Evolutionary conservation across 2,888 invertebrate species (phyloP), one percentile per base, ranked within the genome.

Genomic region (Thecocarcelia acutangulata): DNA sequence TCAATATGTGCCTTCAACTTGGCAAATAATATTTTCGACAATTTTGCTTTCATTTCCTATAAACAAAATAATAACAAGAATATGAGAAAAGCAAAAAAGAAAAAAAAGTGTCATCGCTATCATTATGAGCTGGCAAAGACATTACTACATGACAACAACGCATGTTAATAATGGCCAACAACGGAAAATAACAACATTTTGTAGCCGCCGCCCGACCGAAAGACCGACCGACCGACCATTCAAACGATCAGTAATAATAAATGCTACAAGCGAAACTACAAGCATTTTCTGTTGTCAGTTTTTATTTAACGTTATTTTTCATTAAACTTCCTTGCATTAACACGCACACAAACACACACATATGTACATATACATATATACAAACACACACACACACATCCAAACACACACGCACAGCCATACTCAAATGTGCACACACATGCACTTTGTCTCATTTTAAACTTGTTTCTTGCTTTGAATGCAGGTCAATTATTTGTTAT

Each of bases 81-180:
- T 37, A 9, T 21, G 9, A 19, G 37, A 58, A 56, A 44, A 11
- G 13, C 13, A 52, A 42, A 52, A 28, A 28, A 54, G 37, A n/a
- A 63, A 73, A 5, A 28, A 73, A 64, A 54, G 15, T 64, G 54
- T 64, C 54, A 63, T 46, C 63, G 46, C 63, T 56, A 40, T 56
- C 52, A 64, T 73, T 73, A 64, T 64, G 54, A 37, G 46, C 46
- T 33, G 54, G 46, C 61, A 63, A 54, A 33, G 52, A 19, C 19
- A 54, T 52, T 33, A 73, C 44, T 33, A 73, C 44, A 63, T 13
- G 52, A 44, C 52, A 17, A 48, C 46, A 15, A 15, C 42, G 42
- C 52, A 46, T 54, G 44, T 69, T 69, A 69, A 46, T 69, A 69
- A 69, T 46, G 58, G 37, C 58, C 46, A 64, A 56, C 44, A 46